A percentile compares a stretch with the other conserved stretches of the same genome.
Conservation (phyloP, 2,797 vertebrate species). For the Silurus aristotelis region DNA sequence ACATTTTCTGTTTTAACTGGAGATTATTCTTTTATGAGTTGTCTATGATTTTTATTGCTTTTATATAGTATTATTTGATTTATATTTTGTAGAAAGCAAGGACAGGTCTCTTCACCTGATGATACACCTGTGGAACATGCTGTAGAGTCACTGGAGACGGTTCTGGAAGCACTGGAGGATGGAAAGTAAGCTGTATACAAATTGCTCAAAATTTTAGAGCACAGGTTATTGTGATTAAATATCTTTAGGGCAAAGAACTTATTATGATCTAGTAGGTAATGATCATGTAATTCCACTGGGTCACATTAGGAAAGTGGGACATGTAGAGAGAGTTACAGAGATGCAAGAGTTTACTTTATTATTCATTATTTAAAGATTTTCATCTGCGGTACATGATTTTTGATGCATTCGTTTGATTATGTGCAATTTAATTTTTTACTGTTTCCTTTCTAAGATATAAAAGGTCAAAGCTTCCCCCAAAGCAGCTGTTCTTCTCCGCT, state of each 20-base stretch:
- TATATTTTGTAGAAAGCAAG: slow-evolving; percentile 35
- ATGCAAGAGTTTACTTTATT: neutral
- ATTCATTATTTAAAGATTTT: slow-evolving; percentile 1
- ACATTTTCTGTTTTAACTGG: too few relatives aligned
- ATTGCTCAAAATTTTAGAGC: neutral
- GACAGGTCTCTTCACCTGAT: slow-evolving; percentile 39
- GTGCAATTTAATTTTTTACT: neutral
- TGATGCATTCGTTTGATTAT: neutral
- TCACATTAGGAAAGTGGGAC: neutral
- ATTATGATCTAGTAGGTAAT: neutral
- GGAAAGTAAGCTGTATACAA: slow-evolving; percentile 81
- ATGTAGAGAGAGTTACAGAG: neutral
- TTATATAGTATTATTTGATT: neutral
- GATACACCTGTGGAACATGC: slow-evolving; percentile 69
- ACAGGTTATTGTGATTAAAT: neutral
- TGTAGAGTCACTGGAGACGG: slow-evolving; percentile 89
- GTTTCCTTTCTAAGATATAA: slow-evolving; percentile 78
- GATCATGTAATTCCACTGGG: neutral
- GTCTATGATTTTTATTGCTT: too few relatives aligned
- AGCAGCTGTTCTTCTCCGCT: slow-evolving; percentile 91
- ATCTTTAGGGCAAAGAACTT: neutral
- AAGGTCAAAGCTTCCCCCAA: slow-evolving; percentile 87
- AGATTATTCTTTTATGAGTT: too few relatives aligned
- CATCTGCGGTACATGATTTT: neutral
- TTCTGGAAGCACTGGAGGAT: slow-evolving; percentile 88